Evolutionary conservation across 2,113 vertebrate species (phyloP).

Genomic region (Eulemur rufifrons): DNA sequence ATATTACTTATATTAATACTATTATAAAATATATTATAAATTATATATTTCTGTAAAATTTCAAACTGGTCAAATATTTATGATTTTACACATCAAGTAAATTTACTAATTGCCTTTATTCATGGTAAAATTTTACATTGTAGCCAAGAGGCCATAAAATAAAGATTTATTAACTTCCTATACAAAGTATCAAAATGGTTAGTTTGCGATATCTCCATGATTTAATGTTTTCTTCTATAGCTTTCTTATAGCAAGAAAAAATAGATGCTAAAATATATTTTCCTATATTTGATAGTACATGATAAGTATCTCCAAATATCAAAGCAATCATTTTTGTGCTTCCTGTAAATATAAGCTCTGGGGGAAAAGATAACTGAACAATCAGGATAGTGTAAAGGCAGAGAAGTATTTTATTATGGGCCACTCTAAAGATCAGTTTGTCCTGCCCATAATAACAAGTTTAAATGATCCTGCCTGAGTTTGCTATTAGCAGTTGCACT

Average conservation of each 20-base stretch:
- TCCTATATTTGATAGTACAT: not conserved
- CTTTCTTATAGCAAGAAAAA: not conserved
- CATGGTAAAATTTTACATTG: not conserved
- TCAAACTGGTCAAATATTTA: not conserved
- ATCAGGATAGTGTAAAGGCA: constrained; percentile 12
- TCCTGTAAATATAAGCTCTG: constrained; percentile 17
- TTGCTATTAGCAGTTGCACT: constrained; percentile 49
- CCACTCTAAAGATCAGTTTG: constrained; percentile 43
- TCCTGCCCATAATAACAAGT: constrained; percentile 36
- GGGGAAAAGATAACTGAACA: constrained; percentile 3
- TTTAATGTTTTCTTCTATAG: not conserved
- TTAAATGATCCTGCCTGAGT: constrained; percentile 22
- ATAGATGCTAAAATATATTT: not conserved
- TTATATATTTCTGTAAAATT: not conserved
- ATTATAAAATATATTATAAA: not conserved
- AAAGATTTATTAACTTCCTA: not conserved
- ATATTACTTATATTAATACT: not conserved
- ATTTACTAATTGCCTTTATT: not conserved
- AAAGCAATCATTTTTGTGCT: not conserved
- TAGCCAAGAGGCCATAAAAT: not conserved
- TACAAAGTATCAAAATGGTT: not conserved
- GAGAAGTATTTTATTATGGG: constrained; percentile 46
- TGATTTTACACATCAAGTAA: not conserved
- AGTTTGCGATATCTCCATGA: not conserved
- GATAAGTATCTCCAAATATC: not conserved